Evolutionary conservation across 2,797 vertebrate species (phyloP).

Genomic region (Crax fasciolata): DNA sequence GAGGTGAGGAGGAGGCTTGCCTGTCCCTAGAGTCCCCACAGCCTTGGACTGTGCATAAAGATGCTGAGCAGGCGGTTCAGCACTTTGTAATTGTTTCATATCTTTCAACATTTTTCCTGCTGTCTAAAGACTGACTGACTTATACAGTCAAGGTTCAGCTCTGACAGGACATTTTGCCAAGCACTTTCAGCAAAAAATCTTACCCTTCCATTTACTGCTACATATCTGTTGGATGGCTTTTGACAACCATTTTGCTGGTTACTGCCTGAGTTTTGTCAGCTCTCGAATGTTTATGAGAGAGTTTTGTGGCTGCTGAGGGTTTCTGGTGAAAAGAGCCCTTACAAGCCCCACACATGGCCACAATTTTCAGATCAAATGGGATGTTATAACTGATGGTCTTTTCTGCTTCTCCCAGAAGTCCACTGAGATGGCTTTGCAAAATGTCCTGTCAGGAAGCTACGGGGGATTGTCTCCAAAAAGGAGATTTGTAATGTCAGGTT

Average conservation of each 20-base stretch:
- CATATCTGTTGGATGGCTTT: background rate
- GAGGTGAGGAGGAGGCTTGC: rapidly evolving
- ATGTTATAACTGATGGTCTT: background rate
- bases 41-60: background rate
- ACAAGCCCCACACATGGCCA: background rate
- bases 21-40: background rate
- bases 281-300: background rate
- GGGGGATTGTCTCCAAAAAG: background rate
- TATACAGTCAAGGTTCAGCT: background rate
- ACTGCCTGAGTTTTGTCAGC: background rate
- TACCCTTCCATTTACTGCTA: background rate
- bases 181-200: background rate
- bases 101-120: background rate
- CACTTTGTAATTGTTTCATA: background rate
- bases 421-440: background rate
- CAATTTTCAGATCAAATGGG: background rate
- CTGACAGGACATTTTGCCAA: background rate
- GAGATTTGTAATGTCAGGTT: background rate
- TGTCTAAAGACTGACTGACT: background rate
- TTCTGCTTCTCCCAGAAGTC: background rate
- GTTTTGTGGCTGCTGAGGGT: background rate
- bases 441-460: background rate
- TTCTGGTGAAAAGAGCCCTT: background rate
- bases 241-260: background rate
- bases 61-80: background rate